Percentiles rank a stretch among this genome's conserved stretches.
Conservation (phyloP, 37 sponge, comb jelly and placozoan genomes). For the Cliona cf. orientalis region DNA sequence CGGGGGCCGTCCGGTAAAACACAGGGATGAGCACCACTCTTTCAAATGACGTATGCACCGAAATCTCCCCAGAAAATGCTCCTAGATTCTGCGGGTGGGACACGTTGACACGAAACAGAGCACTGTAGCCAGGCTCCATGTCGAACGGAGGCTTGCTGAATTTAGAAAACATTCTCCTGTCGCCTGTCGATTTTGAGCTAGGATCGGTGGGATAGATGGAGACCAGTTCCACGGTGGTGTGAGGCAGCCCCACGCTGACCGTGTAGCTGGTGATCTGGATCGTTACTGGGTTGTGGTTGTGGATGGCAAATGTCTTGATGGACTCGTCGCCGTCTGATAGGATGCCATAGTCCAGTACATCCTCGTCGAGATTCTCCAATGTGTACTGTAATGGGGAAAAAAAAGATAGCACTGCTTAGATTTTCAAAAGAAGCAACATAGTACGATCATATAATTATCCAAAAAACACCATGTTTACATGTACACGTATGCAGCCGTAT, state of each 20-base stretch:
- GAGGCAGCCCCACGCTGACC: constrained; percentile 19
- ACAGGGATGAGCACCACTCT: constrained; percentile 61
- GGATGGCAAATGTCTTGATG: constrained; percentile 54
- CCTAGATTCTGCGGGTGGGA: constrained; percentile 57
- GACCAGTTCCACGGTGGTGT: constrained; percentile 32
- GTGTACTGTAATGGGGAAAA: constrained; percentile 42
- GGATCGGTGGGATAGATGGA: constrained; percentile 18
- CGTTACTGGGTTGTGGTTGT: constrained; percentile 80
- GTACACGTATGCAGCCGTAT: not conserved
- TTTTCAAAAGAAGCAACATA: too few species aligned
- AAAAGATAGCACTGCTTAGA: not conserved
- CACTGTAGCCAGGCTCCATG: constrained; percentile 43
- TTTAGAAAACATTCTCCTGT: too few species aligned
- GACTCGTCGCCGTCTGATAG: constrained; percentile 31
- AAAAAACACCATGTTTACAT: not conserved
- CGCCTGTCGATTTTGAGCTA: not conserved
- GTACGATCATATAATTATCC: too few species aligned
- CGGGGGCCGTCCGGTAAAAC: constrained; percentile 56
- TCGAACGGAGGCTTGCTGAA: constrained; percentile 5
- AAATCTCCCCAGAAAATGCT: constrained; percentile 59
- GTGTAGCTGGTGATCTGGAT: constrained; percentile 30
- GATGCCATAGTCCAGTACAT: constrained; percentile 76
- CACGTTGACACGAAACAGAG: constrained; percentile 57
- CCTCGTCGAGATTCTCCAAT: constrained; percentile 46
- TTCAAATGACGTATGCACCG: constrained; percentile 60